Evolutionary conservation across 2,888 invertebrate species (phyloP).

Genomic region (Drosophila picticornis): DNA sequence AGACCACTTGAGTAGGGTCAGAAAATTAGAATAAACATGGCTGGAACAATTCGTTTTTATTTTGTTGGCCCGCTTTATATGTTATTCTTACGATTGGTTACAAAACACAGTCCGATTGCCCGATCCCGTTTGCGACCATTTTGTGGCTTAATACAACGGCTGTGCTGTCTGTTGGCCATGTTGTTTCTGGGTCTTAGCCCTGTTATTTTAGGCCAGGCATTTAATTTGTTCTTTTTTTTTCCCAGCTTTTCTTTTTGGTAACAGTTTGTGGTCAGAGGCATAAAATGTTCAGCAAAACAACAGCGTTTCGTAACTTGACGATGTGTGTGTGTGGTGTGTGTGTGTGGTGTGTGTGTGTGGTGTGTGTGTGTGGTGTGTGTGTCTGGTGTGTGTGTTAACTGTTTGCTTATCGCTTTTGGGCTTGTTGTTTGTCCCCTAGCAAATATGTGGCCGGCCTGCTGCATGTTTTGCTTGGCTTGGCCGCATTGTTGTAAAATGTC

Average conservation of each 20-base stretch:
- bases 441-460: slow-evolving; percentile 31
- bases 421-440: slow-evolving; percentile 62
- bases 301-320: slow-evolving; percentile 37
- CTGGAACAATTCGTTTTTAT: slow-evolving; percentile 53
- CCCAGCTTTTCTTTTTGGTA: slow-evolving; percentile 55
- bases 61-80: slow-evolving; percentile 29
- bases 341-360: slow-evolving; percentile 37
- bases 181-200: slow-evolving; percentile 67
- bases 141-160: slow-evolving; percentile 47
- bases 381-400: slow-evolving; percentile 54
- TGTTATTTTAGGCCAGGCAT: slow-evolving; percentile 79
- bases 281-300: slow-evolving; percentile 38
- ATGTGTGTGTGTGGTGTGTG: slow-evolving; percentile 36
- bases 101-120: slow-evolving; percentile 58
- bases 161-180: slow-evolving; percentile 68
- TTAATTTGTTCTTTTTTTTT: slow-evolving; percentile 52
- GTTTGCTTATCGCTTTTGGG: slow-evolving; percentile 76
- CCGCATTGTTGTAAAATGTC: slow-evolving; percentile 67
- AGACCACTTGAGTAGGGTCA: slow-evolving; percentile 78
- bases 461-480: slow-evolving; percentile 62
- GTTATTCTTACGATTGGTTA: slow-evolving; percentile 81
- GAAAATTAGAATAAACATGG: slow-evolving; percentile 81
- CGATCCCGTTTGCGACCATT: slow-evolving; percentile 55
- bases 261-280: slow-evolving; percentile 67
- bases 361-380: slow-evolving; percentile 34